Conservation (phyloP, 2,113 vertebrate species). For the Eurypyga helias region DNA sequence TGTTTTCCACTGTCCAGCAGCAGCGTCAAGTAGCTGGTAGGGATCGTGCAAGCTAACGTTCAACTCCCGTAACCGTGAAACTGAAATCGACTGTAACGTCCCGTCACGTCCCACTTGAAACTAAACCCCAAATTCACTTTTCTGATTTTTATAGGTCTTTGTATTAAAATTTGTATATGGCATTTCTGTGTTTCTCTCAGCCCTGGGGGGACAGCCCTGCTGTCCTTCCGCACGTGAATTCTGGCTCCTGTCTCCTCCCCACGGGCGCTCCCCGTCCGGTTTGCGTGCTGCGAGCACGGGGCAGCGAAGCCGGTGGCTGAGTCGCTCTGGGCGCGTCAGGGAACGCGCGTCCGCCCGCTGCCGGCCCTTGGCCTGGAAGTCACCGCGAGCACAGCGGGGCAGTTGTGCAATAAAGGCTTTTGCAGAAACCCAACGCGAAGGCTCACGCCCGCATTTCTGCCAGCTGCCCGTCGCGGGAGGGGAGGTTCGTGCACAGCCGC, state of each 20-base stretch:
- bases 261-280: neutral
- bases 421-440: neutral
- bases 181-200: neutral
- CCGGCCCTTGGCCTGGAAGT: neutral
- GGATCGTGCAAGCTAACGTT: neutral
- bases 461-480: accelerated
- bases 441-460: neutral
- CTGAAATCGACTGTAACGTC: neutral
- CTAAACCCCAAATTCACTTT: neutral
- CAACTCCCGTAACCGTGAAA: slow-evolving; percentile 3
- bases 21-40: neutral
- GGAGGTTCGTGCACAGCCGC: accelerated
- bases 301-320: too few relatives aligned
- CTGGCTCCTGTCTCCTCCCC: neutral
- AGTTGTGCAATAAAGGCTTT: slow-evolving; percentile 63
- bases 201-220: neutral
- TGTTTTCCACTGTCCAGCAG: neutral
- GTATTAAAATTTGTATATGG: slow-evolving; percentile 53
- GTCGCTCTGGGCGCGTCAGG: too few relatives aligned
- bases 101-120: neutral
- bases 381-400: neutral
- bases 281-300: too few relatives aligned
- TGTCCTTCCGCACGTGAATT: neutral
- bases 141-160: slow-evolving; percentile 30
- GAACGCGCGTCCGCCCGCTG: slow-evolving; percentile 61